Evolutionary conservation across 2,888 invertebrate species (phyloP).

Genomic region (Himalopsyche tibetana): DNA sequence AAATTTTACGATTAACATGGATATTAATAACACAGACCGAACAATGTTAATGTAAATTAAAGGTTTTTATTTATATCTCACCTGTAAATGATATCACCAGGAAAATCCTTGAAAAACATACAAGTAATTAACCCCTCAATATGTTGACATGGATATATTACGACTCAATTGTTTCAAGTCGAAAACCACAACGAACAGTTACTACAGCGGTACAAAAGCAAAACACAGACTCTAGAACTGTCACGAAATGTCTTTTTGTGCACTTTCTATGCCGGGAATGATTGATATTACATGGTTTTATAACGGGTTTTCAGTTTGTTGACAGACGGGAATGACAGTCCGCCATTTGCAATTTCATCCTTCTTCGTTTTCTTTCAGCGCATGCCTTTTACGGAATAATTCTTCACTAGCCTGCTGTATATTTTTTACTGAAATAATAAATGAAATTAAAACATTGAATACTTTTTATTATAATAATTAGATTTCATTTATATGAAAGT

Average conservation of each 20-base stretch:
- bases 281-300: slow-evolving; percentile 31
- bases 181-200: not conserved
- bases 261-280: not conserved
- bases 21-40: too few relatives aligned
- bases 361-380: slow-evolving; percentile 50
- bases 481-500: not conserved
- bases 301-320: slow-evolving; percentile 42
- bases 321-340: slow-evolving; percentile 58
- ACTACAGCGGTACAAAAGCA: not conserved
- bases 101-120: slow-evolving; percentile 18
- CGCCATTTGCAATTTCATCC: slow-evolving; percentile 59
- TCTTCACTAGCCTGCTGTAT: not conserved
- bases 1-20: too few relatives aligned
- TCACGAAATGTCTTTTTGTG: not conserved
- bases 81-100: not conserved
- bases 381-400: not conserved
- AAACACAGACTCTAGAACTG: not conserved
- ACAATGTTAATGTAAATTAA: too few relatives aligned
- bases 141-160: slow-evolving; percentile 47
- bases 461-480: not conserved
- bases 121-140: slow-evolving; percentile 36
- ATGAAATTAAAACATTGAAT: not conserved
- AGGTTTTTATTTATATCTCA: not conserved
- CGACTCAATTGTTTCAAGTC: slow-evolving; percentile 17
- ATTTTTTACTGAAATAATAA: not conserved